phyloP scores from a whole-genome alignment of 2,113 vertebrate genomes.

The Cyprinus carpio region DNA sequence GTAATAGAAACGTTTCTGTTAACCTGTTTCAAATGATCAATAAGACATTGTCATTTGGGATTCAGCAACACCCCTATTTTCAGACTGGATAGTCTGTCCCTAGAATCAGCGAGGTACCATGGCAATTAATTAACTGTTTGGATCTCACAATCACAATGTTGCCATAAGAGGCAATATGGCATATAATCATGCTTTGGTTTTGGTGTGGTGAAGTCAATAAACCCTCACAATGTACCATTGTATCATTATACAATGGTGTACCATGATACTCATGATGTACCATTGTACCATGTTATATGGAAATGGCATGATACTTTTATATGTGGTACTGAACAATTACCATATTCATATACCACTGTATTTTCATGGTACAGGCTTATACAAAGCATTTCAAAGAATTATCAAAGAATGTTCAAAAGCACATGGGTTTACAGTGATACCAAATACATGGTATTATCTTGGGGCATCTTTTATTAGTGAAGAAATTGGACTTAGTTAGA shows the following conservation, averaged over 20 bases:
- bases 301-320: background rate
- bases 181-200: background rate
- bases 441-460: background rate
- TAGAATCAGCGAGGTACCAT: constrained; percentile 54
- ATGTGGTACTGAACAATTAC: background rate
- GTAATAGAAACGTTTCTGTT: background rate
- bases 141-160: background rate
- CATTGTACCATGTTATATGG: background rate
- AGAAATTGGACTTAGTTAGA: background rate
- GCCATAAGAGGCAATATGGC: background rate
- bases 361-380: background rate
- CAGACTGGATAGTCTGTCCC: constrained; percentile 48
- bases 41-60: background rate
- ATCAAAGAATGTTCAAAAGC: background rate
- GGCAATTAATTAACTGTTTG: constrained; percentile 62
- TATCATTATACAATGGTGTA: background rate
- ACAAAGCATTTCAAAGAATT: background rate
- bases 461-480: background rate
- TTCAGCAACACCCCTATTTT: constrained; percentile 46
- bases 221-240: background rate
- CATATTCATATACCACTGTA: background rate
- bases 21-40: background rate
- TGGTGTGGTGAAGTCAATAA: background rate
- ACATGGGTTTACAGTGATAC: background rate
- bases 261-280: background rate